Conservation (phyloP, 2,113 vertebrate genomes). For the Macquaria australasica region DNA sequence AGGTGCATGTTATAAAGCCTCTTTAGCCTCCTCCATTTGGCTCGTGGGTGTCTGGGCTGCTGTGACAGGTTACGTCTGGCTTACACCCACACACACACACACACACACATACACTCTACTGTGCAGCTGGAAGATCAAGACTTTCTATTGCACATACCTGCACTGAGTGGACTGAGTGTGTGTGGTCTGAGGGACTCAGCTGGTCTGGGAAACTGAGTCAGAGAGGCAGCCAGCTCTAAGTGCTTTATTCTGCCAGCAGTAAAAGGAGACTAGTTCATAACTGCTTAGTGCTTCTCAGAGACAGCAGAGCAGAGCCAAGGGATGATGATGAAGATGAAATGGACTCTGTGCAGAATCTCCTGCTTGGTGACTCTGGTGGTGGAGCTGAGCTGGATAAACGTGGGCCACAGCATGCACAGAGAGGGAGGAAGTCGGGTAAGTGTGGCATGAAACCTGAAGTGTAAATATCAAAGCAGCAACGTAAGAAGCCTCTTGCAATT, state of each 20-base stretch:
- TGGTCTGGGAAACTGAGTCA: conserved; percentile 53
- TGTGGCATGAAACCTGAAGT: background rate
- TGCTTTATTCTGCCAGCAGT: conserved; percentile 30
- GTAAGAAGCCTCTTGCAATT: background rate
- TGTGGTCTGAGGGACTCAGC: conserved; percentile 65
- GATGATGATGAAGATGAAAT: conserved; percentile 57
- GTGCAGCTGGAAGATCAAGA: conserved; percentile 60
- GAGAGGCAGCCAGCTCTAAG: conserved; percentile 53
- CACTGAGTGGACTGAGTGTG: conserved; percentile 37
- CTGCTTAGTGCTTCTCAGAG: conserved; percentile 28
- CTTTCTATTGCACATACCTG: conserved; percentile 60
- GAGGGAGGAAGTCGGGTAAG: conserved; percentile 64
- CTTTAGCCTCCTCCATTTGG: conserved; percentile 62
- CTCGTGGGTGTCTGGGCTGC: conserved; percentile 47
- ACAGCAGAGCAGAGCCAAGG: conserved; percentile 4
- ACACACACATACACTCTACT: conserved; percentile 11
- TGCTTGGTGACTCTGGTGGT: conserved; percentile 69
- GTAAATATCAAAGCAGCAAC: background rate
- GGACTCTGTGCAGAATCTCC: conserved; percentile 63
- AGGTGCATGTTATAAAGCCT: conserved; percentile 64
- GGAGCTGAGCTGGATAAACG: conserved; percentile 75
- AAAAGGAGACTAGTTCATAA: conserved; percentile 18
- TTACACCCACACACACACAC: conserved; percentile 8
- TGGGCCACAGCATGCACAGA: conserved; percentile 63
- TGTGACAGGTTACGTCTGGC: conserved; percentile 62